These are phyloP conservation scores for Gallirallus australis DNA, from an alignment of 2,797 vertebrate genomes.

Conservation along the genomic window DNA sequence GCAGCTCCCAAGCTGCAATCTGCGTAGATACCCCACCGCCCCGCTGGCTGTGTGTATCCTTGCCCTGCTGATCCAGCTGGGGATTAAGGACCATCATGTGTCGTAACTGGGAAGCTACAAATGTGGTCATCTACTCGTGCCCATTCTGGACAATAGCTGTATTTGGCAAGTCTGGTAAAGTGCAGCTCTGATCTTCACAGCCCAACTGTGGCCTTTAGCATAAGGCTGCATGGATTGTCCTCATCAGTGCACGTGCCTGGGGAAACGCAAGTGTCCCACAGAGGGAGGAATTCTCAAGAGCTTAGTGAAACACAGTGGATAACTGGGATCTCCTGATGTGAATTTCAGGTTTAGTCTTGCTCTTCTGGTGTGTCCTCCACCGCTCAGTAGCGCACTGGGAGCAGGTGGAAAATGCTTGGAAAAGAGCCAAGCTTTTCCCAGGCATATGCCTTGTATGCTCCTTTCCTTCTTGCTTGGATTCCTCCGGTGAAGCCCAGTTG, in stretches of 20 bases:
- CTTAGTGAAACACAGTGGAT: rapidly evolving
- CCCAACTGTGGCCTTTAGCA: not conserved
- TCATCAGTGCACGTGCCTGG: rapidly evolving
- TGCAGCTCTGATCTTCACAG: not conserved
- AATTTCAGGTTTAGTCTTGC: not conserved
- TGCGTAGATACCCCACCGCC: not conserved
- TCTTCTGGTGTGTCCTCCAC: not conserved
- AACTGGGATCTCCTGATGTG: not conserved
- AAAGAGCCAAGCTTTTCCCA: not conserved
- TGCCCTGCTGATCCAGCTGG: not conserved
- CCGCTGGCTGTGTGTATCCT: not conserved
- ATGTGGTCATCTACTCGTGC: not conserved
- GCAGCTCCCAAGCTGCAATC: not conserved
- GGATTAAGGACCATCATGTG: rapidly evolving
- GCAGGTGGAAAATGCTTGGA: not conserved
- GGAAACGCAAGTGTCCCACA: rapidly evolving
- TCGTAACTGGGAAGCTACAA: not conserved
- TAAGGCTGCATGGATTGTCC: not conserved
- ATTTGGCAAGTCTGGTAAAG: not conserved
- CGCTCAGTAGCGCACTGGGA: not conserved
- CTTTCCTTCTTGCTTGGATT: not conserved
- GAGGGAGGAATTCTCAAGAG: not conserved
- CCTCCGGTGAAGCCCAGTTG: not conserved
- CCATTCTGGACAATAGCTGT: not conserved
- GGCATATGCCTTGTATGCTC: rapidly evolving